These are phyloP conservation scores for Scolanthus callimorphus DNA, from an alignment of 92 coral and sea anemone genomes.

Conservation along the genomic window DNA sequence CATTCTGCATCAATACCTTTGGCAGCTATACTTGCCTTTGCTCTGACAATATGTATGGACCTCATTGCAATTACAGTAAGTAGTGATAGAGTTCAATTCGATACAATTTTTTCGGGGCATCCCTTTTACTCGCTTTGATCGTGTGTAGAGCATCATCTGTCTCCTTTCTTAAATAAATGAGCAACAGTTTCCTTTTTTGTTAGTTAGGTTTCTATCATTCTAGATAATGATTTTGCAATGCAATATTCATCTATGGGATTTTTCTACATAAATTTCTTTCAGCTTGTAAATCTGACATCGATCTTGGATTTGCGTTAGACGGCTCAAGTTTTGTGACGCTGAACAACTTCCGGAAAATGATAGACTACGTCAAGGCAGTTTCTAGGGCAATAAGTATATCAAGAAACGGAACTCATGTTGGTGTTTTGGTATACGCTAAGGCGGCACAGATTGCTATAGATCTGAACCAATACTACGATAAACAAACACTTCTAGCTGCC, in stretches of 20 bases:
- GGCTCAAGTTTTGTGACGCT: background rate
- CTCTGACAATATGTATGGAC: slow-evolving; percentile 12
- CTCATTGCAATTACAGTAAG: slow-evolving; percentile 19
- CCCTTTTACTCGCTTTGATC: no score
- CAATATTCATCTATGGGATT: no score
- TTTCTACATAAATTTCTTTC: background rate
- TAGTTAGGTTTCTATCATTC: background rate
- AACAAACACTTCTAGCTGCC: background rate
- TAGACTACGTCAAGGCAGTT: background rate
- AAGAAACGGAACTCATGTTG: background rate
- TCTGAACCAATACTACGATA: background rate
- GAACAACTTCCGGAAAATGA: background rate
- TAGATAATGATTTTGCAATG: no score
- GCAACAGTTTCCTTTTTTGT: no score
- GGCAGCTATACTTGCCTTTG: slow-evolving; percentile 23
- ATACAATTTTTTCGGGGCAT: no score
- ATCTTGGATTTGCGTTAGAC: background rate
- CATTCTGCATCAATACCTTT: slow-evolving; percentile 11
- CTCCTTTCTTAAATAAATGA: no score
- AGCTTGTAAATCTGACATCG: background rate
- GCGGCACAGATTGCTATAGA: background rate
- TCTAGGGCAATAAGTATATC: background rate
- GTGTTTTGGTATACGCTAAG: background rate
- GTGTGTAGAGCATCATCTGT: no score
- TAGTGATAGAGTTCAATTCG: no score